phyloP scores from a whole-genome alignment of 2,888 invertebrate genomes.

The Heteromyza rotundicornis region DNA sequence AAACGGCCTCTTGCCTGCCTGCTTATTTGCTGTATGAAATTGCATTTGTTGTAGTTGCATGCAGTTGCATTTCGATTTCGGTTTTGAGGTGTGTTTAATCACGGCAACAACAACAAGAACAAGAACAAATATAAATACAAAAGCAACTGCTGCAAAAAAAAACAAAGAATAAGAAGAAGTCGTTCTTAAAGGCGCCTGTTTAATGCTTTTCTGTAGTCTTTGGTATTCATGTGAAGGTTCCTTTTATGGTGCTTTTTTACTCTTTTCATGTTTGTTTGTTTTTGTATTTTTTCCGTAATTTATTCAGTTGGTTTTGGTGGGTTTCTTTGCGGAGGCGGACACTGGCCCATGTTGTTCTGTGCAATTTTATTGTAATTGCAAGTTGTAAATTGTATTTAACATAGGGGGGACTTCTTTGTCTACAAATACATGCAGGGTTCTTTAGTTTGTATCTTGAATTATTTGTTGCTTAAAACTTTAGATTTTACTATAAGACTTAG shows the following conservation, averaged over 20 bases:
- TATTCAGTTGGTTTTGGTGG: not conserved
- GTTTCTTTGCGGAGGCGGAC: not conserved
- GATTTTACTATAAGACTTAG: too few species aligned
- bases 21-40: too few species aligned
- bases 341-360: not conserved
- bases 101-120: not conserved
- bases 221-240: too few species aligned
- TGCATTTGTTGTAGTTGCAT: too few species aligned
- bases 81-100: slow-evolving; percentile 1
- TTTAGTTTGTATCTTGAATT: too few species aligned
- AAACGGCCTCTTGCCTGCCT: too few species aligned
- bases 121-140: not conserved
- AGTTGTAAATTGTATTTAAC: not conserved
- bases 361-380: not conserved
- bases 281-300: not conserved
- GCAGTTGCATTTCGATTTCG: too few species aligned
- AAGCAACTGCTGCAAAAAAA: not conserved
- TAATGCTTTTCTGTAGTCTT: too few species aligned
- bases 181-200: not conserved
- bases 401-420: too few species aligned
- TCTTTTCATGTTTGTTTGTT: not conserved
- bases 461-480: too few species aligned
- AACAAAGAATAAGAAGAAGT: not conserved
- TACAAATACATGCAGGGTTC: too few species aligned
- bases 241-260: not conserved